Evolutionary conservation across 1,140 invertebrate species (phyloP).

Genomic region (Rhyzopertha dominica): DNA sequence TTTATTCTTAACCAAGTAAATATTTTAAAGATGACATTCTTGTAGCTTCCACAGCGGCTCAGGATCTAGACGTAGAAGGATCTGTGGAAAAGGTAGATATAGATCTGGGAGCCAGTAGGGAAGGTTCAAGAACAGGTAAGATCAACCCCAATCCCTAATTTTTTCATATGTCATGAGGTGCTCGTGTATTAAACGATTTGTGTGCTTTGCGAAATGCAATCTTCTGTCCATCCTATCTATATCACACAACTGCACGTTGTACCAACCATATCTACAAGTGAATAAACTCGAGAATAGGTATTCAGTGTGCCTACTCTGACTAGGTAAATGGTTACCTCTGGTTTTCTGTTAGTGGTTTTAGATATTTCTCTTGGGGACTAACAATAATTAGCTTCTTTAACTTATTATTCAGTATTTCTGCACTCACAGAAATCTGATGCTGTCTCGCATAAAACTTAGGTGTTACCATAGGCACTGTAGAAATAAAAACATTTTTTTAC

Average conservation of each 20-base stretch:
- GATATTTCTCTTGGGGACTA: conserved; percentile 35
- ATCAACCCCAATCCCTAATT: conserved; percentile 38
- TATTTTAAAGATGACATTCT: conserved; percentile 12
- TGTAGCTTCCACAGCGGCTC: conserved; percentile 29
- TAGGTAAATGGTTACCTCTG: conserved; percentile 31
- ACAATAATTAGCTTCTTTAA: conserved; percentile 28
- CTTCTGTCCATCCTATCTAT: conserved; percentile 26
- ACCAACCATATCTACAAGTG: conserved; percentile 45
- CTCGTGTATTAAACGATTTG: conserved; percentile 40
- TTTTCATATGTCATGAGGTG: conserved; percentile 43
- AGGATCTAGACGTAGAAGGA: conserved; percentile 42
- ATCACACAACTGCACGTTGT: conserved; percentile 34
- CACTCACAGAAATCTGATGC: conserved; percentile 10
- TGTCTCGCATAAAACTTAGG: conserved; percentile 32
- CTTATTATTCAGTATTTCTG: conserved; percentile 20
- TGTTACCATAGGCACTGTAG: conserved; percentile 27
- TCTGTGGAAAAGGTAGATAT: conserved; percentile 58
- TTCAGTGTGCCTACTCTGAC: conserved; percentile 7
- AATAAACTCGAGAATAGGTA: conserved; percentile 12
- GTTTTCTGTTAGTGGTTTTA: conserved; percentile 40
- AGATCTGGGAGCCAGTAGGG: conserved; percentile 72
- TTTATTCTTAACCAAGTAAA: conserved; percentile 2
- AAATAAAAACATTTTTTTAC: conserved; percentile 6
- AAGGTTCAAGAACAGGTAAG: conserved; percentile 78
- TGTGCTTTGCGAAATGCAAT: conserved; percentile 39